Evolutionary conservation across 2,888 invertebrate species (phyloP), one percentile per base, ranked within the genome.

Genomic region (Temnothorax unifasciatus): DNA sequence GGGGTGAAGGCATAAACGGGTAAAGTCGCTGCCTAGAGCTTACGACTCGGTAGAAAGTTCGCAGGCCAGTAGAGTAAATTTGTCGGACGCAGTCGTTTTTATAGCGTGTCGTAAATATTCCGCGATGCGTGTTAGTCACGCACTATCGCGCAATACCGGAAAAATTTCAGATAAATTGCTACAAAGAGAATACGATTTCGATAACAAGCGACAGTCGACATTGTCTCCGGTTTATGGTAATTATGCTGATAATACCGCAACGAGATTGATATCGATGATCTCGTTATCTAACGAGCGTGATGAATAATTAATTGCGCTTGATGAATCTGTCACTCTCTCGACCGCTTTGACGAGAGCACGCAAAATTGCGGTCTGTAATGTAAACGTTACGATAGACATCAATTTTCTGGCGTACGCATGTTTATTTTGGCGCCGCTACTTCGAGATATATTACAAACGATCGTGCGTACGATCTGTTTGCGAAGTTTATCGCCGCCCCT

Each of bases 401-500:
- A 83, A 86, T 89, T 90, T 86, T 88, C 82, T 61, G 69, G 73
- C 44, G 77, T 85, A 76, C 73, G n/a, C 54, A 71, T 83, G 86
- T 66, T 86, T 52, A 82, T 86, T 50, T 86, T 50, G 69, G 21
- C 50, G 15, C 9, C 34, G 54, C 41, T 61, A 66, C 76, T 61
- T 74, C 81, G 44, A 54, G 59, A 57, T 89, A 84, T 86, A 88
- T 83, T 85, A 90, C 84, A 71, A 84, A 81, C 82, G 89, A 87
- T 86, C 84, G 87, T 86, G 91, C 85, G 86, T 83, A 84, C 83
- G 83, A 85, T 57, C 87, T 89, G 93, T 88, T 90, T 85, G 89
- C 91, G 93, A 94, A 93, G 92, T 93, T 93, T 94, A 94, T 94
- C 93, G 91, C 94, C 94, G 94, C 94, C 94, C 92, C 91, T 94